Base-by-base conservation (phyloP, 2,888 invertebrate species). In the Drosophila sordidula region DNA sequence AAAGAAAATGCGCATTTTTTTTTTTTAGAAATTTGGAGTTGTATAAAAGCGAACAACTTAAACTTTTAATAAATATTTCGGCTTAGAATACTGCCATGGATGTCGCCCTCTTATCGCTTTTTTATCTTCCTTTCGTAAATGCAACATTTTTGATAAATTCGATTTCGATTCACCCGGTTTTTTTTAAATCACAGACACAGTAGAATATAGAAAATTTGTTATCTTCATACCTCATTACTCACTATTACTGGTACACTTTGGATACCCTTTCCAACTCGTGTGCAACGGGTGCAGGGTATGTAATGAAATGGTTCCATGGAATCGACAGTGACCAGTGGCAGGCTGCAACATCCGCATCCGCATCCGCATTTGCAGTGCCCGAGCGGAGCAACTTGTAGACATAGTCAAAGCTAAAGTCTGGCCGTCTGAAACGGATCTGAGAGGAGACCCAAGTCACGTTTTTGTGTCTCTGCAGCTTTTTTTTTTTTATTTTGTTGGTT, bases 391-490 rank as follows among this genome's bases (percentile, higher is more conserved):
- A 39, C 59, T 42, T 50, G 51, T 34, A 29, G 46, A 32, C 44
- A 38, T 18, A 45, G 38, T 16, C 55, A 25, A 47, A 46, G 67
- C 41, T 45, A 41, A 46, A 46, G 36, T 46, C 38, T n/a, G 49
- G 36, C 41, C 42, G 52, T 14, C 56, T 49, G 39, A 41, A 34
- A 38, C 50, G 42, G 36, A 69, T 32, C 36, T 57, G 61, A 12
- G 47, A 45, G 51, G 42, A 74, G 62, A 45, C 58, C 58, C 50
- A 42, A 72, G 77, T 84, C 87, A 82, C 84, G 87, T 75, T 87
- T 81, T 74, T 80, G n/a, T 70, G 77, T 83, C 62, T 73, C 74
- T 59, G 62, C 66, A 52, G 61, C 62, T 67, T 68, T 44, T 74
- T 58, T 38, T n/a, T 22, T 41, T 36, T 42, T 73, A 55, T 38